Conservation (phyloP, 2,888 invertebrate species). For the Drosophila anceps region DNA sequence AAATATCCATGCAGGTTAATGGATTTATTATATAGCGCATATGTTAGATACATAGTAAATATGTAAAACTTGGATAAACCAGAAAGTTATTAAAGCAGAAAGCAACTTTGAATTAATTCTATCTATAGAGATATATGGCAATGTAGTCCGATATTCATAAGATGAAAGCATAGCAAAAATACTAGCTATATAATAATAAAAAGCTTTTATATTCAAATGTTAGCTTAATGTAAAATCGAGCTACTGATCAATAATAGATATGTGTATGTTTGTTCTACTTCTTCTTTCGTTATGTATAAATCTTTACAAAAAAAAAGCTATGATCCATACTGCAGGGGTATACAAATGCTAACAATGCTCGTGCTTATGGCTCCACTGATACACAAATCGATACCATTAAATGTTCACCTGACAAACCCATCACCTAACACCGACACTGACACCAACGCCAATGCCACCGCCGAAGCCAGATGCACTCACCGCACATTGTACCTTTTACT, state of each 20-base stretch:
- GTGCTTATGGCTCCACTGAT: conserved; percentile 46
- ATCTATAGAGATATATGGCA: neutral
- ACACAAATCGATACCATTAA: conserved; percentile 28
- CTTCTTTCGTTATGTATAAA: neutral
- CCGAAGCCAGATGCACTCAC: conserved; percentile 73
- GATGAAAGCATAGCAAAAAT: too few relatives aligned
- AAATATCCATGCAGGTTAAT: conserved; percentile 1
- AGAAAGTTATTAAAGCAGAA: neutral
- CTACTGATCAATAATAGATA: neutral
- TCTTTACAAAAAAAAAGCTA: neutral
- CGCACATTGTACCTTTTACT: conserved; percentile 78
- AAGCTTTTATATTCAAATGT: too few relatives aligned
- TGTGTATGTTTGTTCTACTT: neutral
- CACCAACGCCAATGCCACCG: conserved; percentile 31
- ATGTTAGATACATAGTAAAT: neutral
- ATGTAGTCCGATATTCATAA: neutral
- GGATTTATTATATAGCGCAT: neutral
- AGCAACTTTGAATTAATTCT: neutral
- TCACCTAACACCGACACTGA: conserved; percentile 1
- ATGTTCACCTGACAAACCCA: conserved; percentile 37
- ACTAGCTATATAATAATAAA: neutral
- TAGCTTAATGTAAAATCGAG: neutral
- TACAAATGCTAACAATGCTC: conserved; percentile 42
- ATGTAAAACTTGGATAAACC: neutral
- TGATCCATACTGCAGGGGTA: conserved; percentile 10